Evolutionary conservation across 1,140 invertebrate genomes (phyloP), one percentile per base, ranked within the genome.

Genomic region (Phortica variegata): DNA sequence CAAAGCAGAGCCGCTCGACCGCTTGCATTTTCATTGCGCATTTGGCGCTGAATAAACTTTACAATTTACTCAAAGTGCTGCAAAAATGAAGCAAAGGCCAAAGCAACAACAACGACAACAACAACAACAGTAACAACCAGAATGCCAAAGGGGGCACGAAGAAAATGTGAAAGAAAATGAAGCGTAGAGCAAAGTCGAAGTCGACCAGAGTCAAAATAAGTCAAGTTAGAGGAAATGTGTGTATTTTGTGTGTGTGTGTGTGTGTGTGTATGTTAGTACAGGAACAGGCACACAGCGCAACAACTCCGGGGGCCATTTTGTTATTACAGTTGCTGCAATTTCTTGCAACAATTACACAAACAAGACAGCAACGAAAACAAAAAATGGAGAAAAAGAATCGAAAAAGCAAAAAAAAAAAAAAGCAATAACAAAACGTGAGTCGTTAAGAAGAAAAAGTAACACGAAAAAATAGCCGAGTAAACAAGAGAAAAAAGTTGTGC

Each of bases 281-380:
- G 31, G 37, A 52, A 55, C 41, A 58, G 58, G 46, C n/a, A n/a
- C n/a, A n/a, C n/a, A n/a, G n/a, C n/a, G n/a, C n/a, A 65, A 58
- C 55, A 62, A 65, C 58, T 65, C 56, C 61, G 56, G 58, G 46
- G 56, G 61, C 61, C 61, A 65, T 65, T 65, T 58, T 61, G 56
- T 65, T 65, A 65, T 65, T 65, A 65, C 61, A 65, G 61, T 65
- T 65, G 61, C 55, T 65, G 61, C 61, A 65, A 58, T 65, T 65
- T 63, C 60, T 54, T 60, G 55, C 55, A 65, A 59, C 58, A 65
- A 65, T 65, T 65, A 61, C 58, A 26, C 10, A 65, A 56, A 36
- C 48, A 39, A 26, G 23, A 19, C 23, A 26, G 39, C 37, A 47
- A 15, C 33, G 38, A 32, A 43, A 52, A 26, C 47, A 49, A 43